Base-by-base conservation (phyloP, 2,113 vertebrate genomes). In the Axis porcinus region DNA sequence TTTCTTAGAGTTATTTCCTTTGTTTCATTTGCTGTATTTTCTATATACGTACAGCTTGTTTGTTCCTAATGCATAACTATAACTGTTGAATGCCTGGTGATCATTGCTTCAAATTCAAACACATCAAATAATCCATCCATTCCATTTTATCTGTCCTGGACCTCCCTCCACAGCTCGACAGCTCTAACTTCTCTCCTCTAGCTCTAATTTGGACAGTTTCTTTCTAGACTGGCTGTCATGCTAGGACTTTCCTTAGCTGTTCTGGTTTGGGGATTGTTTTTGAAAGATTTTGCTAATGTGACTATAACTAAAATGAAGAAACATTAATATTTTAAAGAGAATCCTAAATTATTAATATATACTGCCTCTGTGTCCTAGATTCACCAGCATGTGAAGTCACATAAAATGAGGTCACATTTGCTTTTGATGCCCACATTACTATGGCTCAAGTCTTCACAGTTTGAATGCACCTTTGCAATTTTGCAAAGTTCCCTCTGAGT, bases 321-420 rank as follows among this genome's bases (percentile, higher is more conserved):
- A 28, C 83, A 93, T 93, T 58, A 94, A 55, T 95, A 89, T 97
- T 97, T 96, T 95, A 89, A 97, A 96, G 55, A 79, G 19, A 96
- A 87, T 45, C 6, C 47, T 92, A 87, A 92, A 96, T 96, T 90
- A 95, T 97, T 96, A 89, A 94, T 92, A 55, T 45, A 64, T 43
- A 58, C 50, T 60, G 45, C 30, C 81, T 40, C 43, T 81, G 19
- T 94, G 40, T 84, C 74, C 87, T 96, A 82, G 55, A 92, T 92
- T 97, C 43, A 74, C 13, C 11, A 83, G 50, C 21, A 45, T 76
- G 4, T 82, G 52, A 92, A 47, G n/a, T 76, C 40, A 90, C 4
- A 50, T 87, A 85, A 87, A 96, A 90, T 62, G 81, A 97, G 57
- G 14, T 83, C 43, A 67, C 33, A 47, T 92, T 95, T 95, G 43